Base-by-base conservation (phyloP, 2,797 vertebrate genomes). In the Pelodytes ibericus region DNA sequence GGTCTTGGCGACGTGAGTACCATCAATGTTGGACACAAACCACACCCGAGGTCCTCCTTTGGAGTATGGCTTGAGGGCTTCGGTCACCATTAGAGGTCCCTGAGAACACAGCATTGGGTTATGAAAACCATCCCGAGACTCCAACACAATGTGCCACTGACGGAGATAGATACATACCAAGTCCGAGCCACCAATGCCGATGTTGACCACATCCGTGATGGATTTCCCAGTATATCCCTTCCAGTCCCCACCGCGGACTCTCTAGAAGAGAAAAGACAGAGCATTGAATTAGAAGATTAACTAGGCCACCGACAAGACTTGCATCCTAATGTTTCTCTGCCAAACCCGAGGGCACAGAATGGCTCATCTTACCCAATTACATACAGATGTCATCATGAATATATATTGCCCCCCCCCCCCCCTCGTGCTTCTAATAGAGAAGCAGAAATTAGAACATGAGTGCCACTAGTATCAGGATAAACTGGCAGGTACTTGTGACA, bases 21-120 rank as follows among this genome's bases (percentile, higher is more conserved):
- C 97, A 30, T 99, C 97, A 1, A 99, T 99, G 85, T 99, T 99
- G 59, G 97, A 99, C 47, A 99, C 96, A 82, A 98, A 99, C 95
- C 96, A 98, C 47, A 96, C 95, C 0, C 87, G 92, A 0, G 97
- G 97, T 2, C 97, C 97, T 39, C 86, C 95, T 81, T 94, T 91
- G 0, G 96, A 95, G 83, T 99, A 99, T 0, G 92, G 92, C 86
- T 99, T 99, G 78, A 99, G 90, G 2, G 96, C 95, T 90, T 98
- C 97, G 0, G 96, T 98, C 74, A 99, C 97, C 97, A 99, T 99
- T 85, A 99, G 87, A 56, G 97, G 97, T 27, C 97, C 97, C 97
- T 99, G 58, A 6, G n/a, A 62, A 31, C 25, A 68, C 13, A 64
- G 27, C 33, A 57, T 36, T 5, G 13, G 33, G 15, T 13, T 44